Base-by-base conservation (phyloP, 2,113 vertebrate species). In the Anoplopoma fimbria region DNA sequence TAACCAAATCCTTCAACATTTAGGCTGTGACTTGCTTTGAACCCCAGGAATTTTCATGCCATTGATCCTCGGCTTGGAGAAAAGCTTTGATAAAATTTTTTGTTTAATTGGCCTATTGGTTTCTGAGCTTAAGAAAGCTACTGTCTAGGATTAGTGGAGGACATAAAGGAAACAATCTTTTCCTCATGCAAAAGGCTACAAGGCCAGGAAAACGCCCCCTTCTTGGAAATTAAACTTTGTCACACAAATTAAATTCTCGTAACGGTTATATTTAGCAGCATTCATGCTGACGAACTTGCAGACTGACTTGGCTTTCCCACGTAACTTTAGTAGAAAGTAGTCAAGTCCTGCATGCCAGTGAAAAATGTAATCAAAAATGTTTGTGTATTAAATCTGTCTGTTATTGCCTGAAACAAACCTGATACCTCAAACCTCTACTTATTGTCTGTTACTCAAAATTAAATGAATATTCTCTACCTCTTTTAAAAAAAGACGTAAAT, bases 21-120 rank as follows among this genome's bases (percentile, higher is more conserved):
- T 68, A 51, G 72, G 45, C 72, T 61, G 77, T 51, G 67, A 77
- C 79, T 75, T n/a, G 42, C 62, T 85, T 75, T 85, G 77, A 83
- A 75, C 58, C 33, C 8, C 8, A 23, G 38, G 53, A 80, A 69
- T 79, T 79, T 84, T 69, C 55, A 36, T 82, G 74, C 61, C 61
- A 83, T 86, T 86, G 69, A 90, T 83, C 61, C 61, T 81, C 65
- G 25, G 73, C 27, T 85, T 19, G 64, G 53, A 75, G 68, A 75
- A 65, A 81, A 53, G 79, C 77, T 75, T 47, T 40, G 27, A 77
- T 61, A 17, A 49, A 60, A n/a, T n/a, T n/a, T n/a, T n/a, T n/a
- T n/a, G 34, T 72, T 84, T 79, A 84, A 87, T 82, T 81, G 81
- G 64, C 75, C 27, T 57, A 73, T 79, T 77, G 68, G 70, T 84